Conservation (phyloP, 2,797 vertebrate species). For the Arrhamphus sclerolepis region DNA sequence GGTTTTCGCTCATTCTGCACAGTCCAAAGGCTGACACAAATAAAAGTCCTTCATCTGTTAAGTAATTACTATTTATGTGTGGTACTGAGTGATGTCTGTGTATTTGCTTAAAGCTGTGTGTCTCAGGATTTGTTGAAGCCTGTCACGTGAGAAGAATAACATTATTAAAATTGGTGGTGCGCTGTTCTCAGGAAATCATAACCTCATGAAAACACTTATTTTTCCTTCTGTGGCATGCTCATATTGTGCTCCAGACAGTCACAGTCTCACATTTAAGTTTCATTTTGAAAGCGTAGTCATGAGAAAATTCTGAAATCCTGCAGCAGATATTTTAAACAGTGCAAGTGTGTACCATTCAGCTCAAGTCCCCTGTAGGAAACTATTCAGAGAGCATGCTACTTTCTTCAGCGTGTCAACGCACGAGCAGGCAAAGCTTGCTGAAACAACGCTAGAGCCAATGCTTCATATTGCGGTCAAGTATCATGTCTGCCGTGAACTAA, state of each 20-base stretch:
- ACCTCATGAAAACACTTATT: neutral
- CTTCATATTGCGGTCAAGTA: too few species aligned
- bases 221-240: neutral
- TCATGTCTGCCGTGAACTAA: too few species aligned
- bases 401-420: neutral
- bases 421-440: too few species aligned
- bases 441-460: too few species aligned
- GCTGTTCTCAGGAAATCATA: neutral
- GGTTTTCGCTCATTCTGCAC: slow-evolving; percentile 11
- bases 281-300: neutral
- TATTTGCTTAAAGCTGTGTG: neutral
- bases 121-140: slow-evolving; percentile 5
- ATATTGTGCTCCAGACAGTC: neutral
- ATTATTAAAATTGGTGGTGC: neutral
- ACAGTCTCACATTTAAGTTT: neutral
- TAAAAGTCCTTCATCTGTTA: neutral
- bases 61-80: slow-evolving; percentile 17
- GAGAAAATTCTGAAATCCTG: slow-evolving; percentile 3
- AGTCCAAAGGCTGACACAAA: neutral
- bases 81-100: slow-evolving; percentile 1
- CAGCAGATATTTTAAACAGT: neutral
- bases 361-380: too few species aligned
- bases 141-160: neutral
- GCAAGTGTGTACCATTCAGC: neutral
- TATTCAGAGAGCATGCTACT: neutral